A percentile compares a stretch with the other conserved stretches of the same genome.
These are phyloP conservation scores for Madoqua kirkii DNA, from an alignment of 2,113 vertebrate genomes.

Conservation along the genomic window DNA sequence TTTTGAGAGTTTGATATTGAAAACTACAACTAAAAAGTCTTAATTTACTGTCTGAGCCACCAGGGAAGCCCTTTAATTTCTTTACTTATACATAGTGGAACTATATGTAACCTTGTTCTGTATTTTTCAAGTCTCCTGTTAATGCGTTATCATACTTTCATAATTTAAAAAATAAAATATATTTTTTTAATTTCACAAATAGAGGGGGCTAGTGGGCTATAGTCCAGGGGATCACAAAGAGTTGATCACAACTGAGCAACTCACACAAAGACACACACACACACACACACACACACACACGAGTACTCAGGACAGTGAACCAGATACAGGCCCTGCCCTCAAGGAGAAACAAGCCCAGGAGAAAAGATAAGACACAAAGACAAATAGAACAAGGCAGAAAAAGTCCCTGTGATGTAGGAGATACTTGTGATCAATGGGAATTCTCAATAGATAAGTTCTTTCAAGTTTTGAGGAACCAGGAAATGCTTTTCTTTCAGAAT, in stretches of 20 bases:
- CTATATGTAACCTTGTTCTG: not conserved
- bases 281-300: not conserved
- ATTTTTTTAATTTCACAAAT: not conserved
- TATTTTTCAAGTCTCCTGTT: not conserved
- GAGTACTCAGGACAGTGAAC: not conserved
- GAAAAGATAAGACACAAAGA: not conserved
- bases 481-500: not conserved
- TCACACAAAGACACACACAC: not conserved
- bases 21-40: not conserved
- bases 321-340: not conserved
- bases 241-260: not conserved
- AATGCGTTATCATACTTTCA: not conserved
- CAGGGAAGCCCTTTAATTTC: not conserved
- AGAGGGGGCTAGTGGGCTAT: not conserved
- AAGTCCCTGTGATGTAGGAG: not conserved
- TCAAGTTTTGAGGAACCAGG: not conserved
- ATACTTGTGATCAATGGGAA: too few relatives aligned
- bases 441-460: not conserved
- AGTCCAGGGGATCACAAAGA: not conserved
- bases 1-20: not conserved
- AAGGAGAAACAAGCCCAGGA: not conserved
- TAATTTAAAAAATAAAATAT: not conserved
- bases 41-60: not conserved
- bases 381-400: not conserved
- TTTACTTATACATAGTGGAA: not conserved